Evolutionary conservation across 2,888 invertebrate genomes (phyloP), one percentile per base, ranked within the genome.

Genomic region (Spilosoma lubricipeda): DNA sequence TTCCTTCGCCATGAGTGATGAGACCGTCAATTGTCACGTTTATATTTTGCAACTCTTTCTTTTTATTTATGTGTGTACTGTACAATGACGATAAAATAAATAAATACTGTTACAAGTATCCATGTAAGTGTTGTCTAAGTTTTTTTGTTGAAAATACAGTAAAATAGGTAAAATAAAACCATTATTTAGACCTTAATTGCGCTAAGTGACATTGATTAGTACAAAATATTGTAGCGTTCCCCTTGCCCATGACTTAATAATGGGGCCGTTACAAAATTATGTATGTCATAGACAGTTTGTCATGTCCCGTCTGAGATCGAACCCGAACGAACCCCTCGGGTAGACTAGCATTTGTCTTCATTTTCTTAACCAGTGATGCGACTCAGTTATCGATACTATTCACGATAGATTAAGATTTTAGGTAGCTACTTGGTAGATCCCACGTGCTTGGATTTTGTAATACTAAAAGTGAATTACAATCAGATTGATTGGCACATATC

Each of bases 241-340:
- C 90, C 90, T 83, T 81, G 76, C 73, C 90, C 91, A 92, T 92
- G 91, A 92, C 89, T 93, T 91, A 94, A 90, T 93, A 90, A 94
- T 86, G 91, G 90, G 91, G 89, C 87, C 87, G 89, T 90, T 90
- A 91, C 89, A 88, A 91, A 94, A 93, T 94, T 95, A 95, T 94
- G 93, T 94, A 87, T 94, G 95, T 95, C 95, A 94, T 95, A 94
- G 93, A 93, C 93, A 94, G 93, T 95, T 95, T 95, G 95, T 95
- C 95, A 95, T 94, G 94, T 88, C 89, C 87, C 84, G 86, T 90
- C 92, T 90, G 88, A 88, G 89, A 94, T 93, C 94, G 93, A 92
- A 93, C 89, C 90, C 89, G 85, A 87, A 86, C 89, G 85, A 87
- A 86, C 89, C 93, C 91, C 92, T 89, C 86, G 86, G 88, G 86